phyloP scores from a whole-genome alignment of 2,113 vertebrate genomes.

The Caracal caracal region DNA sequence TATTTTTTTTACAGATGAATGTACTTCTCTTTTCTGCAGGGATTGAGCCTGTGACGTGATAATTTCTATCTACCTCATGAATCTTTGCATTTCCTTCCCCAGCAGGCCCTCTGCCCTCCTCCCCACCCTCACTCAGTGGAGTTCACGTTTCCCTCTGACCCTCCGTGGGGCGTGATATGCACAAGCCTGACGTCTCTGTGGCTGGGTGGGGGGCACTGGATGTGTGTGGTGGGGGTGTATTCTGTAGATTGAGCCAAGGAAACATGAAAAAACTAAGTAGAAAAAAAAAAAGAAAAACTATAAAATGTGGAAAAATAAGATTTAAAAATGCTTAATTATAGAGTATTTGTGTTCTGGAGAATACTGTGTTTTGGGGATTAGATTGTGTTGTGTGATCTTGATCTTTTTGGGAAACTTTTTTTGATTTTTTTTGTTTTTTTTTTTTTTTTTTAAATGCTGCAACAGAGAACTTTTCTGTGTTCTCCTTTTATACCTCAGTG shows the following conservation, averaged over 20 bases:
- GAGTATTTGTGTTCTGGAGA: slow-evolving; percentile 83
- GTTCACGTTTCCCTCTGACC: slow-evolving; percentile 72
- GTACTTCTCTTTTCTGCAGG: slow-evolving; percentile 95
- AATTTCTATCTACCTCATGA: slow-evolving; percentile 90
- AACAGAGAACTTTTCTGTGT: slow-evolving; percentile 85
- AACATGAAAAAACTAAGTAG: slow-evolving; percentile 73
- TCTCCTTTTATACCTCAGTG: slow-evolving; percentile 86
- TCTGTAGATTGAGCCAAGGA: slow-evolving; percentile 85
- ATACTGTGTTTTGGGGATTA: slow-evolving; percentile 79
- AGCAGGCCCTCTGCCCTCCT: slow-evolving; percentile 28
- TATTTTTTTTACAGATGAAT: slow-evolving; percentile 96
- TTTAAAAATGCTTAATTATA: slow-evolving; percentile 74
- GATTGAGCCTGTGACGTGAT: slow-evolving; percentile 96
- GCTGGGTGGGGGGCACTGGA: slow-evolving; percentile 26
- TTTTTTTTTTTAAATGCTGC: slow-evolving; percentile 82
- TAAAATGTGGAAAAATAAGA: slow-evolving; percentile 54
- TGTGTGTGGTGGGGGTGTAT: slow-evolving; percentile 77
- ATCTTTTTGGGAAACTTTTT: slow-evolving; percentile 18
- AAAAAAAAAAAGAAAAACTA: slow-evolving; percentile 49
- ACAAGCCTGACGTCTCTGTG: slow-evolving; percentile 71
- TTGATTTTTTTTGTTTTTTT: not conserved
- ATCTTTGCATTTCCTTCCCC: slow-evolving; percentile 77
- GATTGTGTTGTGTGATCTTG: slow-evolving; percentile 66
- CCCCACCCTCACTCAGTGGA: slow-evolving; percentile 70
- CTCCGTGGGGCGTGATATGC: slow-evolving; percentile 65